Evolutionary conservation across 1,140 invertebrate genomes (phyloP).

Genomic region (Trachymyrmex septentrionalis): DNA sequence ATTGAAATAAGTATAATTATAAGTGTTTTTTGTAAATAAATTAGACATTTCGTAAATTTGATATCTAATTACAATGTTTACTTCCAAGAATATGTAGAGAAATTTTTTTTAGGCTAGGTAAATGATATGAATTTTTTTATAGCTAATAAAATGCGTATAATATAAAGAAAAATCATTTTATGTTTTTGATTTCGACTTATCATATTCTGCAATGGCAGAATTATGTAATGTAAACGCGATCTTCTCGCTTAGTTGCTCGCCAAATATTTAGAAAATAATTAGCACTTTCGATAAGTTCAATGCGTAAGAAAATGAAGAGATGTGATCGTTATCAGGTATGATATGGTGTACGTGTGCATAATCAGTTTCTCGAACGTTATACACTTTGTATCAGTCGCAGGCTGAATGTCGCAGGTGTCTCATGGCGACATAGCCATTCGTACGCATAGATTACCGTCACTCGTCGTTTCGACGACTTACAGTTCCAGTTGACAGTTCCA

Average conservation of each 20-base stretch:
- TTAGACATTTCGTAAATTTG: not conserved
- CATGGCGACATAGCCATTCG: conserved; percentile 14
- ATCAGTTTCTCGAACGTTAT: conserved; percentile 12
- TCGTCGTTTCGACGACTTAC: conserved; percentile 46
- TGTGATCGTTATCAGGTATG: not conserved
- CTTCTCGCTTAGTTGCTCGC: not conserved
- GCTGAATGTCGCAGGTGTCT: conserved; percentile 63
- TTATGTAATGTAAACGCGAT: not conserved
- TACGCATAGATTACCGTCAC: conserved; percentile 75
- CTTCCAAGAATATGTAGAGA: not conserved
- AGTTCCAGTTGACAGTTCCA: conserved; percentile 52
- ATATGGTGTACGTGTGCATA: not conserved
- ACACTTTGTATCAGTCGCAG: not conserved
- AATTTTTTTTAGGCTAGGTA: not conserved
- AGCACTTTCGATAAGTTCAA: not conserved
- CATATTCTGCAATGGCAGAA: not conserved
- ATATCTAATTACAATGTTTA: not conserved
- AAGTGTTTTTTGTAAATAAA: not conserved
- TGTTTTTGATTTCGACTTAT: conserved; percentile 7
- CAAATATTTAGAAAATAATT: conserved; percentile 7
- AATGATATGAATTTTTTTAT: not conserved
- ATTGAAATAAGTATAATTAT: no score
- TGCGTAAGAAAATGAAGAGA: not conserved
- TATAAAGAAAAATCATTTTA: not conserved
- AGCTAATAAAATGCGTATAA: not conserved